Base-by-base conservation (phyloP, 2,797 vertebrate genomes). In the Sebastes glaucus region DNA sequence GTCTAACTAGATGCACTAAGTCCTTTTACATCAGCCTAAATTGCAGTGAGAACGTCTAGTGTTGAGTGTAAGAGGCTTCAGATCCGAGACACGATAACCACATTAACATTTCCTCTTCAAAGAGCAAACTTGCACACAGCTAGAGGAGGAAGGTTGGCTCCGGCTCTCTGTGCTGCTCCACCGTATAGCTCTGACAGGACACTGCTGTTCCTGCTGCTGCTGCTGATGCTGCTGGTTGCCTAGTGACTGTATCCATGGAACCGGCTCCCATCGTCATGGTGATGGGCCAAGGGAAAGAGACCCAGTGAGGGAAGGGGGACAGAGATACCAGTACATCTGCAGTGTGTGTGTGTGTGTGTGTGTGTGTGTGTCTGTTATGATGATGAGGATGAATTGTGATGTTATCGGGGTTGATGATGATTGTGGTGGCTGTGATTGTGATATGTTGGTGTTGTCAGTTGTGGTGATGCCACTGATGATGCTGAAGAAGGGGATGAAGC, bases 211-310 rank as follows among this genome's bases (percentile, higher is more conserved):
- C 56, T 83, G 77, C 23, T 86, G 80, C 38, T 83, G 84, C 27
- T 87, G 87, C 74, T 90, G 89, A 88, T 93, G 93, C 90, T 91
- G 92, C 86, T 20, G 88, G 94, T 95, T 95, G 93, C 94, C 84
- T 94, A 95, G 94, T 90, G 88, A 95, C 92, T 89, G 93, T 91
- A 92, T 90, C 91, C 89, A 90, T 84, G 87, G 88, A 89, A 86
- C 92, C 49, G 56, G 90, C 90, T 94, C 89, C 84, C 88, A 94
- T 94, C 88, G 93, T 89, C 92, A 95, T 95, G 92, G 94, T 92
- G 90, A 94, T 86, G 86, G 90, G 83, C 89, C 79, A 83, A 84
- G 84, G 89, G 89, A 91, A 74, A 80, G 86, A 89, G 81, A 90
- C 89, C 87, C 77, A 83, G 73, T 32, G 91, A 92, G 84, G 81